Percentiles rank a stretch among this genome's conserved stretches.
Evolutionary conservation across 2,797 vertebrate species (phyloP).

Genomic region (Tenualosa thibaudeaui): DNA sequence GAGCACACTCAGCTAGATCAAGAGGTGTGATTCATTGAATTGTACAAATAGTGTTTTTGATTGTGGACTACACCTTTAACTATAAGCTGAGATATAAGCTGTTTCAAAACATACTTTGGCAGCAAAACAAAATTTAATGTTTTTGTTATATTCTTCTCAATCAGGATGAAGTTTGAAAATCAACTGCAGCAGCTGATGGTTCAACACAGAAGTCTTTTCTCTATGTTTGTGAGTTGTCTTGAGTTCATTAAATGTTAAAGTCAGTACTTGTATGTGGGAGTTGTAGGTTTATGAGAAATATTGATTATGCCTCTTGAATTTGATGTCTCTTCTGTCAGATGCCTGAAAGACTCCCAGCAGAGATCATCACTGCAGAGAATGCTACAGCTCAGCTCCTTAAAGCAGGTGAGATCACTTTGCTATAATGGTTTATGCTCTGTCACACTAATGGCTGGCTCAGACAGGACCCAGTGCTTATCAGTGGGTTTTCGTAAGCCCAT

Average conservation of each 20-base stretch:
- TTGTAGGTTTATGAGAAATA: not conserved
- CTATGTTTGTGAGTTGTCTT: conserved; percentile 69
- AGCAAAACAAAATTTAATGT: too few relatives aligned
- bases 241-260: not conserved
- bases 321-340: conserved; percentile 49
- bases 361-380: conserved; percentile 63
- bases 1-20: too few relatives aligned
- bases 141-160: conserved; percentile 27
- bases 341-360: conserved; percentile 66
- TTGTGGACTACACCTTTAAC: too few relatives aligned
- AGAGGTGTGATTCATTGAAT: too few relatives aligned
- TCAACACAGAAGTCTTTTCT: conserved; percentile 71
- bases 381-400: conserved; percentile 64
- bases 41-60: too few relatives aligned
- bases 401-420: conserved; percentile 58
- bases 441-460: not conserved
- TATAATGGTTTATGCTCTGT: not conserved
- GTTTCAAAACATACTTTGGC: too few relatives aligned
- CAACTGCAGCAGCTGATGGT: conserved; percentile 71
- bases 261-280: not conserved
- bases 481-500: too few relatives aligned
- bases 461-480: too few relatives aligned
- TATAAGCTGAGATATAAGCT: too few relatives aligned
- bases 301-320: not conserved
- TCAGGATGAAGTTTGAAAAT: conserved; percentile 77